phyloP scores from a whole-genome alignment of 2,888 invertebrate genomes.

The Cordilura impudica region DNA sequence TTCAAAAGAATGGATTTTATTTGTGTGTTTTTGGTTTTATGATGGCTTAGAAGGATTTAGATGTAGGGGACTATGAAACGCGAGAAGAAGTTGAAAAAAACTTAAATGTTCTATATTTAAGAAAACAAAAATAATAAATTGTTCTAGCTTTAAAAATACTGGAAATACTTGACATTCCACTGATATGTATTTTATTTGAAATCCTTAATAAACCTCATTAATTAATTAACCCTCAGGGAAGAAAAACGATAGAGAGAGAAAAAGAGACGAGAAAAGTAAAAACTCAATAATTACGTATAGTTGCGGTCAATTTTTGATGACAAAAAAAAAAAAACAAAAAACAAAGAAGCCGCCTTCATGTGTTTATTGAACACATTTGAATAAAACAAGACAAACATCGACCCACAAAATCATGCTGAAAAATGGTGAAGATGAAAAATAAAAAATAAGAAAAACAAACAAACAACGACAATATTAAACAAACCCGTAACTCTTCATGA shows the following conservation, averaged over 20 bases:
- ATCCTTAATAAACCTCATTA: conserved; percentile 48
- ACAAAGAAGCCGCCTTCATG: conserved; percentile 62
- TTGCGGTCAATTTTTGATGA: conserved; percentile 32
- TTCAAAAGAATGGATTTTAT: not conserved
- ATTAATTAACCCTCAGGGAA: conserved; percentile 55
- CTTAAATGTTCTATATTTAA: conserved; percentile 2
- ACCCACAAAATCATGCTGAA: conserved; percentile 20
- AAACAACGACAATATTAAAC: conserved; percentile 56
- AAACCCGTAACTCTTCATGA: conserved; percentile 50
- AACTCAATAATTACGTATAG: conserved; percentile 56
- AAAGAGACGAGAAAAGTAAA: conserved; percentile 12
- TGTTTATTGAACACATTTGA: conserved; percentile 61
- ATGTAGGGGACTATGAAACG: conserved; percentile 11
- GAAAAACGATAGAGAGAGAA: not conserved
- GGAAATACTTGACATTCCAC: conserved; percentile 56
- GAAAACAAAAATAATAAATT: conserved; percentile 36
- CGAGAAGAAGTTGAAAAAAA: not conserved
- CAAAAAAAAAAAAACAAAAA: conserved; percentile 31
- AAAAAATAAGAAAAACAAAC: conserved; percentile 32
- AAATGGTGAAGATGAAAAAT: conserved; percentile 19
- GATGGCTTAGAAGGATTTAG: conserved; percentile 24
- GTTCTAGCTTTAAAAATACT: conserved; percentile 36
- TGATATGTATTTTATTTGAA: conserved; percentile 30
- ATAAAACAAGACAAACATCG: conserved; percentile 49
- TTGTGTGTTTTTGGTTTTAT: conserved; percentile 19